phyloP scores from a whole-genome alignment of 1,140 invertebrate species.

The Leptinotarsa undecemlineata region DNA sequence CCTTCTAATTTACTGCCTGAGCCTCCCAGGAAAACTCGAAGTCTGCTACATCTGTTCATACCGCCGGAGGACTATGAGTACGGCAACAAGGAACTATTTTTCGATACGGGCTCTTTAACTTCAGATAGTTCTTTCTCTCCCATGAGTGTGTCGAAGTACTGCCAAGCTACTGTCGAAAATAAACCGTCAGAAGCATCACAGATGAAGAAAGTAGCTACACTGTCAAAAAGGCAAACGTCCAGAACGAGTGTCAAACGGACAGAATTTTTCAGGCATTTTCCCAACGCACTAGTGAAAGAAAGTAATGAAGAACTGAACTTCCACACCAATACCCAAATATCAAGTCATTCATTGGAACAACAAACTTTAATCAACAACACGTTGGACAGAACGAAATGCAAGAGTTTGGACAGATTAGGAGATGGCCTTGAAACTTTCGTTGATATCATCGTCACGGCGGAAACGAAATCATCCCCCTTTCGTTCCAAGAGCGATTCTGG shows the following conservation, averaged over 20 bases:
- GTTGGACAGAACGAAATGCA: slow-evolving; percentile 64
- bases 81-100: slow-evolving; percentile 61
- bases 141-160: slow-evolving; percentile 66
- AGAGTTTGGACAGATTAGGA: slow-evolving; percentile 77
- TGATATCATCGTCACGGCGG: slow-evolving; percentile 66
- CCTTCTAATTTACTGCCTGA: slow-evolving; percentile 66
- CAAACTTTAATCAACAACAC: slow-evolving; percentile 40
- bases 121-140: slow-evolving; percentile 72
- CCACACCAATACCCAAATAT: slow-evolving; percentile 34
- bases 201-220: slow-evolving; percentile 25
- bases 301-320: slow-evolving; percentile 17
- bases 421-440: slow-evolving; percentile 74
- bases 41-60: slow-evolving; percentile 54
- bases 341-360: slow-evolving; percentile 45
- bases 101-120: slow-evolving; percentile 68
- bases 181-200: slow-evolving; percentile 42
- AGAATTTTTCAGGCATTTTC: slow-evolving; percentile 38
- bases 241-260: slow-evolving; percentile 37
- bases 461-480: slow-evolving; percentile 47
- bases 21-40: slow-evolving; percentile 61
- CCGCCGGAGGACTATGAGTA: slow-evolving; percentile 57
- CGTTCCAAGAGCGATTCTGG: slow-evolving; percentile 56
- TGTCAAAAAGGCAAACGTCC: slow-evolving; percentile 14
- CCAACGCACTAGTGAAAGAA: slow-evolving; percentile 1
- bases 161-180: slow-evolving; percentile 52